Evolutionary conservation across 2,888 invertebrate genomes (phyloP).

Genomic region (Cerastoderma edule): DNA sequence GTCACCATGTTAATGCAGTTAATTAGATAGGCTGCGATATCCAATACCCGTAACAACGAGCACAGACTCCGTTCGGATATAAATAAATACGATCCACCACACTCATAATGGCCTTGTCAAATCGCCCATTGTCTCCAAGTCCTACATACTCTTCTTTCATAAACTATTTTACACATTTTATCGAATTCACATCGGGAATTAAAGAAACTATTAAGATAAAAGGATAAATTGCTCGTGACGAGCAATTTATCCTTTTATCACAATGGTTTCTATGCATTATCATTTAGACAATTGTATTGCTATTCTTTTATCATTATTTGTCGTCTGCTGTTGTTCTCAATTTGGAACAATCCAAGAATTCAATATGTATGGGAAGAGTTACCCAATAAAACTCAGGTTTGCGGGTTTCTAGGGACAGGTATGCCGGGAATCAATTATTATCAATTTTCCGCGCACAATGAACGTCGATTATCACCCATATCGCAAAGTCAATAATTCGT

Average conservation of each 20-base stretch:
- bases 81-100: too few species aligned
- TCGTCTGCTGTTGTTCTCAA: background rate
- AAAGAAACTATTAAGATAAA: background rate
- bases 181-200: background rate
- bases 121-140: too few species aligned
- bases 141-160: too few species aligned
- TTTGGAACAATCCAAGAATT: background rate
- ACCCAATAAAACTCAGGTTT: background rate
- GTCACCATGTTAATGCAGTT: too few species aligned
- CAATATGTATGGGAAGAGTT: too few species aligned
- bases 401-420: background rate
- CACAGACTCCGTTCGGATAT: too few species aligned
- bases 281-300: background rate
- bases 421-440: background rate
- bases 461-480: background rate
- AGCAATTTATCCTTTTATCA: slow-evolving; percentile 9
- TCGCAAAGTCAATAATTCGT: slow-evolving; percentile 21
- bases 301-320: background rate
- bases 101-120: too few species aligned
- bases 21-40: too few species aligned
- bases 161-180: too few species aligned
- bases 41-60: too few species aligned
- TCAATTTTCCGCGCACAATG: slow-evolving; percentile 8
- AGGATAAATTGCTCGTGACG: background rate
- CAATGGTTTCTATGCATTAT: slow-evolving; percentile 1